Percentiles rank a stretch among this genome's conserved stretches.
These are phyloP conservation scores for Amiota mariae DNA, from an alignment of 2,888 invertebrate genomes.

Conservation along the genomic window DNA sequence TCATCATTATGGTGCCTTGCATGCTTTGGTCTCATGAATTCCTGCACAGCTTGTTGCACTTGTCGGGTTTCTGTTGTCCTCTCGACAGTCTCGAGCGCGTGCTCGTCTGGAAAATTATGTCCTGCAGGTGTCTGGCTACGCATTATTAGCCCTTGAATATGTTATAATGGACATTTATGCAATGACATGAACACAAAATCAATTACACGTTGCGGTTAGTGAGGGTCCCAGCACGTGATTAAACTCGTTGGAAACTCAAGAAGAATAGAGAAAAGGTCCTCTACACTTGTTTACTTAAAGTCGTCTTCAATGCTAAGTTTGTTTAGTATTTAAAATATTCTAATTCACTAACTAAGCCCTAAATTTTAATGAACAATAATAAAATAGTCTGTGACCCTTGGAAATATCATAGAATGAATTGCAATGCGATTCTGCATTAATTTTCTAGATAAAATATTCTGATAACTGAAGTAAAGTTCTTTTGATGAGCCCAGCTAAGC, in stretches of 20 bases:
- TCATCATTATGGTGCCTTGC: constrained; percentile 22
- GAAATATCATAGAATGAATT: too few relatives aligned
- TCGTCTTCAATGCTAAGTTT: too few relatives aligned
- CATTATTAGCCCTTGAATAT: constrained; percentile 54
- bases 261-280: too few relatives aligned
- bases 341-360: too few relatives aligned
- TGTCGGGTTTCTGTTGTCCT: constrained; percentile 50
- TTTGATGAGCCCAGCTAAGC: neutral
- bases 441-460: constrained; percentile 64
- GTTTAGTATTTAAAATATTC: too few relatives aligned
- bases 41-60: constrained; percentile 45
- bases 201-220: constrained; percentile 46
- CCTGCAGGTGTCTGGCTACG: constrained; percentile 60
- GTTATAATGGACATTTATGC: constrained; percentile 28
- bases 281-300: too few relatives aligned
- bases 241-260: neutral
- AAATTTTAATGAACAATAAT: too few relatives aligned
- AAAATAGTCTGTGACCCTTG: too few relatives aligned
- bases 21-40: constrained; percentile 41
- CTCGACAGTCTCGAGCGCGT: neutral
- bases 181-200: constrained; percentile 57
- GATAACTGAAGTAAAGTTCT: constrained; percentile 49
- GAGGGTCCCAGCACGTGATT: constrained; percentile 12
- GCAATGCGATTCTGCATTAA: constrained; percentile 60
- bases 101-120: constrained; percentile 46